Conservation (phyloP, 2,113 vertebrate species). For the Mus pahari region DNA sequence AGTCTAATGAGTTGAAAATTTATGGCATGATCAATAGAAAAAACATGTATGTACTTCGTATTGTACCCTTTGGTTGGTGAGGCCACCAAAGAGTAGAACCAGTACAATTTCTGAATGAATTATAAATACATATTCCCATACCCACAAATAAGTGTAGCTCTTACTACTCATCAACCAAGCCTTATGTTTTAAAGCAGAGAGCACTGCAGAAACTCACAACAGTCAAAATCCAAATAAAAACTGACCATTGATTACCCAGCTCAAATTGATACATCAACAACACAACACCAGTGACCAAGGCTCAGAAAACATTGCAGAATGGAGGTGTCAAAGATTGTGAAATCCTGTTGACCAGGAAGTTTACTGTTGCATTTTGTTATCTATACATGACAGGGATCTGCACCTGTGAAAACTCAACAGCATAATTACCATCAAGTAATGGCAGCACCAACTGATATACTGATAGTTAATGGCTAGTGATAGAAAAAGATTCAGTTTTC, state of each 20-base stretch:
- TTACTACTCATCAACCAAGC: background rate
- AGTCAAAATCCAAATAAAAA: background rate
- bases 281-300: background rate
- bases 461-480: background rate
- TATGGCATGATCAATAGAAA: background rate
- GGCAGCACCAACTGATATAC: background rate
- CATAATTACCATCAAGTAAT: background rate
- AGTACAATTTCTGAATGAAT: background rate
- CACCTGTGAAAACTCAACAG: background rate
- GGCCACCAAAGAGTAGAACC: background rate
- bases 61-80: background rate
- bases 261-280: background rate
- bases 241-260: background rate
- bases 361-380: background rate
- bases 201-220: background rate
- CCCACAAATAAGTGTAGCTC: background rate
- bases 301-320: background rate
- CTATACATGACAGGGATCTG: background rate
- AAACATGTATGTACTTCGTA: no score
- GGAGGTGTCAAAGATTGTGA: background rate
- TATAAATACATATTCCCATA: background rate
- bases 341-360: no score
- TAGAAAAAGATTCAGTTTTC: background rate
- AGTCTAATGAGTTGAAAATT: conserved; percentile 49
- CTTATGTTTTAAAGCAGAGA: background rate